Base-by-base conservation (phyloP, 2,888 invertebrate species). In the Sarcophaga carnaria region DNA sequence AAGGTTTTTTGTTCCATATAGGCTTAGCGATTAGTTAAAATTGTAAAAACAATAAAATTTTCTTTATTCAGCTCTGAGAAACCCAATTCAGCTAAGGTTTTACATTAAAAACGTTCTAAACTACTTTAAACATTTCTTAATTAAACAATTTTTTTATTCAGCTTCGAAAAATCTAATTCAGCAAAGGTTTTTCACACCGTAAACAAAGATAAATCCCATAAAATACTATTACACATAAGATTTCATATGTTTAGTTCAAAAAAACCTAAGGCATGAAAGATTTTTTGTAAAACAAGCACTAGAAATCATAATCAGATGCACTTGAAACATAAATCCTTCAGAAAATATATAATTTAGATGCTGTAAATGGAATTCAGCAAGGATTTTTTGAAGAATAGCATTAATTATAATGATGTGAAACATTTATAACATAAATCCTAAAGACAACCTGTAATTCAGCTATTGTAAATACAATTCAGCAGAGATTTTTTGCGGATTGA, bases 121-220 rank as follows among this genome's bases (percentile, higher is more conserved):
- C 49, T 54, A 37, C 54, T 37, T 37, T 37, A 37, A 6, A 37
- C 6, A 37, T 37, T 37, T 37, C 6, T 6, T 6, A 37, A 37
- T 5, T 6, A 37, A 37, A 74, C 11, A 62, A 71, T 47, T n/a
- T 37, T 69, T 1, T 45, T 27, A 54, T 75, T 54, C 45, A 74
- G 74, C 47, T 74, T 17, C 8, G 10, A 8, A 14, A 47, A 69
- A 20, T 2, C 17, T 45, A 62, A 78, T 69, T 69, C 60, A 69
- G 78, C 67, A 25, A 62, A 37, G 25, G 45, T n/a, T 69, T 62
- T 66, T 11, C 8, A 8, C 8, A 37, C 8, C 3, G 8, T 37
- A 37, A 8, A 10, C 8, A 37, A 2, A 2, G 10, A 1, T 37
- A 10, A 37, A 10, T 37, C 0, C 10, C 37, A 0, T 37, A 8